Percentiles rank a stretch among this genome's conserved stretches.
phyloP scores from a whole-genome alignment of 2,797 vertebrate species.

The Hybognathus amarus region DNA sequence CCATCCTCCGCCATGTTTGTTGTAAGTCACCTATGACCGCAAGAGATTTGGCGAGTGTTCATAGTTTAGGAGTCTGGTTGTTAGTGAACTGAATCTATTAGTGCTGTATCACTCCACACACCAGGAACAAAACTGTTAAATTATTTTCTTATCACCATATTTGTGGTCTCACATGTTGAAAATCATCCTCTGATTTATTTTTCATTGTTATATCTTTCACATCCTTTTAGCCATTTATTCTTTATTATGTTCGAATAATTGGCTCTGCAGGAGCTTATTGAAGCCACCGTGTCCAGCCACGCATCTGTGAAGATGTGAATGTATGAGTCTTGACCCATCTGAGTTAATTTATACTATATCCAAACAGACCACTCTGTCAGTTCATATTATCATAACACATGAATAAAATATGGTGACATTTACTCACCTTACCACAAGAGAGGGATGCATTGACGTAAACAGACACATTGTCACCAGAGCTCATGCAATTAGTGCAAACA shows the following conservation, averaged over 20 bases:
- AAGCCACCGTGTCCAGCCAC: background rate
- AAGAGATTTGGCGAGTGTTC: no score
- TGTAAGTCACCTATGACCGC: background rate
- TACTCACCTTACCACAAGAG: slow-evolving; percentile 54
- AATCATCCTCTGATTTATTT: background rate
- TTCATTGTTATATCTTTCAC: background rate
- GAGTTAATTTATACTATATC: slow-evolving; percentile 45
- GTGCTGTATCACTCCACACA: no score
- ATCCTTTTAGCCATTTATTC: background rate
- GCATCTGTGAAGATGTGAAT: background rate
- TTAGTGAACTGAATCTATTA: no score
- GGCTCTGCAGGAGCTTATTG: background rate
- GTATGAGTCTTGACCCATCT: background rate
- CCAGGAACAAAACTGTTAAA: no score
- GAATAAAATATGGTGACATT: slow-evolving; percentile 66
- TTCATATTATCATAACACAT: slow-evolving; percentile 54
- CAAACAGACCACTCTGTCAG: slow-evolving; percentile 42
- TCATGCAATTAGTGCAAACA: background rate
- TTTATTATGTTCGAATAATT: slow-evolving; percentile 23
- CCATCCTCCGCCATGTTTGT: background rate
- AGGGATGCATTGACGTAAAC: slow-evolving; percentile 43
- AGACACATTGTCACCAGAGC: slow-evolving; percentile 24
- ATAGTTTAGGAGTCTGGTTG: no score
- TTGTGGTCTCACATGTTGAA: background rate
- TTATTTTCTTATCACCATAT: background rate